Evolutionary conservation across 1,140 invertebrate species (phyloP).

Genomic region (Cataglyphis hispanica): DNA sequence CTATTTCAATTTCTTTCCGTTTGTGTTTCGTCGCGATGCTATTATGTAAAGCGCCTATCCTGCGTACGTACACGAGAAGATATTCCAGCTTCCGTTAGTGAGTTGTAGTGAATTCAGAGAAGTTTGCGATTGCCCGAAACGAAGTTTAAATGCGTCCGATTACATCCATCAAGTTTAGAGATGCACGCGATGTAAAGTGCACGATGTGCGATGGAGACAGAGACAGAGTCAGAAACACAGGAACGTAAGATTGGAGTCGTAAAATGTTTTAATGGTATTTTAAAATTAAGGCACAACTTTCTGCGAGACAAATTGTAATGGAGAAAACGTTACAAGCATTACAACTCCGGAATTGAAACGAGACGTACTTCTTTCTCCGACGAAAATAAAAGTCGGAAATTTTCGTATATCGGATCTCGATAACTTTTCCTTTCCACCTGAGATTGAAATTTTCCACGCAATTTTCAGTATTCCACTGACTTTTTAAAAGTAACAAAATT

Average conservation of each 20-base stretch:
- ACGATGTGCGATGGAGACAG: not conserved
- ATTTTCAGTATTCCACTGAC: not conserved
- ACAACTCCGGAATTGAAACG: not conserved
- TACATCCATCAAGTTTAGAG: conserved; percentile 20
- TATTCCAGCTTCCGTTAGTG: not conserved
- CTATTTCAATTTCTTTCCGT: conserved; percentile 36
- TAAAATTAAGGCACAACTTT: not conserved
- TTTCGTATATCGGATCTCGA: not conserved
- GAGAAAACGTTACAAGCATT: conserved; percentile 4
- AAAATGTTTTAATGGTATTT: conserved; percentile 1
- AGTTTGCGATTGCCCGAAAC: conserved; percentile 6
- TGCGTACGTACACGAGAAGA: not conserved
- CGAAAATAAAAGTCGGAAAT: conserved; percentile 25
- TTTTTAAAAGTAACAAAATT: not conserved
- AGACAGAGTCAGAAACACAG: not conserved
- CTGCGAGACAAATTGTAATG: not conserved
- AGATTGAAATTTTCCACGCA: conserved; percentile 30
- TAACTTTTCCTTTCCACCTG: conserved; percentile 12
- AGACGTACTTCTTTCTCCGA: not conserved
- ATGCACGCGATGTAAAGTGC: not conserved
- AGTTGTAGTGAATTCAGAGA: not conserved
- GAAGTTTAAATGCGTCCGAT: conserved; percentile 6
- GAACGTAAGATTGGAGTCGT: not conserved
- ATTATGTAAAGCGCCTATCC: conserved; percentile 15
- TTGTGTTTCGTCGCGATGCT: conserved; percentile 33